phyloP scores from a whole-genome alignment of 2,797 vertebrate species.

The Melanotaenia boesemani region DNA sequence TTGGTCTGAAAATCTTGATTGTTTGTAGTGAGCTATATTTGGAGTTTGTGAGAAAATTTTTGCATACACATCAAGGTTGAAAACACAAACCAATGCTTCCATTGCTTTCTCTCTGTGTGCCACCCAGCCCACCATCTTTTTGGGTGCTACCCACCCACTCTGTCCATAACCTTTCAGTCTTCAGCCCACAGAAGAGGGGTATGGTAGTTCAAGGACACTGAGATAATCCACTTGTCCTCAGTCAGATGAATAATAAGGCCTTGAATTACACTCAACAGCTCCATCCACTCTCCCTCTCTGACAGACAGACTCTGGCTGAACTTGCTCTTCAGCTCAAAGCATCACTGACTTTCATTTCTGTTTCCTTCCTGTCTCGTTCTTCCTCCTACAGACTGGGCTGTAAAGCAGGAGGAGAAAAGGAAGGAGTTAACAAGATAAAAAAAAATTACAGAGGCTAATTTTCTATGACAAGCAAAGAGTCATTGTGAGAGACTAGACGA shows the following conservation, averaged over 20 bases:
- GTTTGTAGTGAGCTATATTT: too few relatives aligned
- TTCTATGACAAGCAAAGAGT: slow-evolving; percentile 26
- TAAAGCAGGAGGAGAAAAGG: slow-evolving; percentile 18
- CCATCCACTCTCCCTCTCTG: slow-evolving; percentile 18
- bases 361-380: slow-evolving; percentile 9
- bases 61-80: too few relatives aligned
- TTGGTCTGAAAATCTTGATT: background rate
- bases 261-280: slow-evolving; percentile 57
- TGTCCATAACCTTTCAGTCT: slow-evolving; percentile 35
- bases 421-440: background rate
- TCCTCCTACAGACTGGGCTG: background rate
- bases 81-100: background rate
- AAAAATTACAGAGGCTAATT: slow-evolving; percentile 17
- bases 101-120: slow-evolving; percentile 29
- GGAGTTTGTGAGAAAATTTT: too few relatives aligned
- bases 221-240: slow-evolving; percentile 60
- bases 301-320: slow-evolving; percentile 44
- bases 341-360: slow-evolving; percentile 35
- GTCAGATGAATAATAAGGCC: slow-evolving; percentile 51
- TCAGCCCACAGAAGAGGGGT: slow-evolving; percentile 29
- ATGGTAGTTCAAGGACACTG: slow-evolving; percentile 63
- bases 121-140: slow-evolving; percentile 42
- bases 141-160: slow-evolving; percentile 35
- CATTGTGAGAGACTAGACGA: slow-evolving; percentile 39
- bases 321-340: slow-evolving; percentile 22